These are phyloP conservation scores for Embidobia sp. DNA, from an alignment of 2,888 invertebrate genomes.

Conservation along the genomic window DNA sequence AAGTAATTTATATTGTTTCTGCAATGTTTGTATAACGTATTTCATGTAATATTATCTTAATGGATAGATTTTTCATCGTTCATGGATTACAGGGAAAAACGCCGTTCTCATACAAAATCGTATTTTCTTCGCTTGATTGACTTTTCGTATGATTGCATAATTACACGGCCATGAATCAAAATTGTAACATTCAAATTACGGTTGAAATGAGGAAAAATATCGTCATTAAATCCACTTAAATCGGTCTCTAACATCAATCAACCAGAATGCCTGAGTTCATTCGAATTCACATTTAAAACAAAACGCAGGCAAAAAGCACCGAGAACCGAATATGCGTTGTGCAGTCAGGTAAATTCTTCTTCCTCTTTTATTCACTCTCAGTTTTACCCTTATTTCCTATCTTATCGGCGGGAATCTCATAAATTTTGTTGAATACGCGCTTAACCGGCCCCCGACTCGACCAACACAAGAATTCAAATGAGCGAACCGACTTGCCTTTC, in stretches of 20 bases:
- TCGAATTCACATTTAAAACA: constrained; percentile 26
- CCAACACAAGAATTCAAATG: constrained; percentile 82
- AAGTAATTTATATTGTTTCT: too few relatives aligned
- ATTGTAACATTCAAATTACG: too few relatives aligned
- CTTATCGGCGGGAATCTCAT: constrained; percentile 80
- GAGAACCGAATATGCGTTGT: constrained; percentile 23
- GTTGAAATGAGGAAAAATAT: too few relatives aligned
- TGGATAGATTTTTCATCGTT: too few relatives aligned
- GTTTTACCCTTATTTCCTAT: constrained; percentile 63
- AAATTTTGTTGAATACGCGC: constrained; percentile 80
- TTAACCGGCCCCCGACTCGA: constrained; percentile 79
- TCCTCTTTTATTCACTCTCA: constrained; percentile 63
- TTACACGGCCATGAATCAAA: too few relatives aligned
- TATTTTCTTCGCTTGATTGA: too few relatives aligned
- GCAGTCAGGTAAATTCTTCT: constrained; percentile 53
- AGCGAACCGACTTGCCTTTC: constrained; percentile 75
- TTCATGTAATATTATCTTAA: too few relatives aligned
- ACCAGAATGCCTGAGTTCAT: constrained; percentile 5
- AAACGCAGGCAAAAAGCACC: constrained; percentile 3
- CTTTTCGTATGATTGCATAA: too few relatives aligned
- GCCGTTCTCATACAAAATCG: too few relatives aligned
- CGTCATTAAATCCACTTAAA: too few relatives aligned
- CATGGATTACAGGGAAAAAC: too few relatives aligned
- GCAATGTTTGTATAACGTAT: too few relatives aligned
- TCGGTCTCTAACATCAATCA: constrained; percentile 8